Evolutionary conservation across 2,797 vertebrate genomes (phyloP).

Genomic region (Gouania willdenowi): DNA sequence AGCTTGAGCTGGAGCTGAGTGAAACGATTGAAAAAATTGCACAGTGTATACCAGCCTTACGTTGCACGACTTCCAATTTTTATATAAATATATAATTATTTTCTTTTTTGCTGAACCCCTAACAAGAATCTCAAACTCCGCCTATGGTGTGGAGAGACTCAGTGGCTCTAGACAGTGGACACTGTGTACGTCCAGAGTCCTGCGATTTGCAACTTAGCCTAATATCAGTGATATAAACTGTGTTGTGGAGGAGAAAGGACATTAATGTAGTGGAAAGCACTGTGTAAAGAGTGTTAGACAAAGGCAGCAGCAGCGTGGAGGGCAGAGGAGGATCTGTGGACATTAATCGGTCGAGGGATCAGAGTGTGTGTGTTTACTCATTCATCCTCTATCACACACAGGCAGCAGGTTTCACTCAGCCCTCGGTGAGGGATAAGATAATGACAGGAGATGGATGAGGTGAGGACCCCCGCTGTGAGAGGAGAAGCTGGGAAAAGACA

Average conservation of each 20-base stretch:
- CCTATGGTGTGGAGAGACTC: too few relatives aligned
- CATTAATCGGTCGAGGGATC: background rate
- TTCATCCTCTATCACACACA: background rate
- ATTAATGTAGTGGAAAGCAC: background rate
- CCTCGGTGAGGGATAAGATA: slow-evolving; percentile 51
- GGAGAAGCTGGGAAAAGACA: slow-evolving; percentile 31
- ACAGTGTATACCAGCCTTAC: too few relatives aligned
- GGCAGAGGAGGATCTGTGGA: slow-evolving; percentile 4
- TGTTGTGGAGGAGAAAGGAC: background rate
- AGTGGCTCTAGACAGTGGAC: too few relatives aligned
- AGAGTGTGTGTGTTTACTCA: slow-evolving; percentile 34
- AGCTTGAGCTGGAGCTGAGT: too few relatives aligned
- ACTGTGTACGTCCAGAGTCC: too few relatives aligned
- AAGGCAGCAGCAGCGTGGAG: background rate
- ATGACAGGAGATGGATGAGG: slow-evolving; percentile 44
- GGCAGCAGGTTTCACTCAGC: slow-evolving; percentile 23
- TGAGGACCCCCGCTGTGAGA: slow-evolving; percentile 39
- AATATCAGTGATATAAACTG: slow-evolving; percentile 9
- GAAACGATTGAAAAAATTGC: too few relatives aligned
- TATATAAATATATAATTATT: too few relatives aligned
- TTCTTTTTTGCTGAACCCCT: too few relatives aligned
- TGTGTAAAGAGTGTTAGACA: background rate
- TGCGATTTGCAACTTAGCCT: too few relatives aligned
- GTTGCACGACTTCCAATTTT: too few relatives aligned
- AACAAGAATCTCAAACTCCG: too few relatives aligned